Evolutionary conservation across 1,140 invertebrate genomes (phyloP), one percentile per base, ranked within the genome.

Genomic region (Drosophila sproati): DNA sequence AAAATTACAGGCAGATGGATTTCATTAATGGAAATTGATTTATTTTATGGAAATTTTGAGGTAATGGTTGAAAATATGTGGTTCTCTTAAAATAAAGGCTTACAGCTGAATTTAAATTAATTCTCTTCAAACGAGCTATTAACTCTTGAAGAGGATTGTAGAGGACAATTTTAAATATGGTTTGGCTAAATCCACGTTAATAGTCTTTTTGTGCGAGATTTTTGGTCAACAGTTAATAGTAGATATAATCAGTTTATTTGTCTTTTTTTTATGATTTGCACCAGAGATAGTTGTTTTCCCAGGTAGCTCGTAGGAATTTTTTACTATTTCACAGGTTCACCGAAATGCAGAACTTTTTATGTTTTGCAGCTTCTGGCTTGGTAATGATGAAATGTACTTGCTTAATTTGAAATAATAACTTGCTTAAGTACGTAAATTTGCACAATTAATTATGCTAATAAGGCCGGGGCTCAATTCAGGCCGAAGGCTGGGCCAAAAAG

Each of bases 391-490:
- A 76, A 67, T 75, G 79, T 73, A 82, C 82, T 87, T 77, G 85
- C 67, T 77, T 88, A 83, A 88, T 89, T 78, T 89, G 78, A 78
- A 85, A 90, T 88, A 89, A 89, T 89, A 91, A 91, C 88, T 88
- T 91, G 78, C 77, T 91, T 91, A 88, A 91, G 78, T 85, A 85
- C 73, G 80, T 73, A 87, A 91, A 91, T 91, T 83, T 91, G 80
- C 81, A 88, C 83, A 91, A 91, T 91, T 91, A 91, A 82, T 91
- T 91, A 91, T 91, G 88, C 82, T 91, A 91, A 91, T 91, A 81
- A 91, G 83, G 75, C 75, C 80, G 70, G 62, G 73, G 69, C 55
- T 56, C 50, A n/a, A 62, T 56, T 29, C 34, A 57, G 55, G 51
- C 52, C 60, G 45, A 68, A 51, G 59, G 12, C 43, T 39, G 47